Base-by-base conservation (phyloP, 2,113 vertebrate genomes). In the Phasianus colchicus region DNA sequence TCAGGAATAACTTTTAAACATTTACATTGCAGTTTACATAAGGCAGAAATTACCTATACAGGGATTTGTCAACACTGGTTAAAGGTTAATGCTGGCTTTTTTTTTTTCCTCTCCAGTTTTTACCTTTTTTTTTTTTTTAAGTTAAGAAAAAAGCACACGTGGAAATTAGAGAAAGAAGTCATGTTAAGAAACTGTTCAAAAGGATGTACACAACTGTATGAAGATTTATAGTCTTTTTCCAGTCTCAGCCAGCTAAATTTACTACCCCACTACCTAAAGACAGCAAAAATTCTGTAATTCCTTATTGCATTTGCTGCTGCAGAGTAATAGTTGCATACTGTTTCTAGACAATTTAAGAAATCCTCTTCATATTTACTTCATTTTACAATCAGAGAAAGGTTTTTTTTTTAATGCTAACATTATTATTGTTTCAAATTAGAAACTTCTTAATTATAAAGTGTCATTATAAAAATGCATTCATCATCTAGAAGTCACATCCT, bases 41-140 rank as follows among this genome's bases (percentile, higher is more conserved):
- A 76, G 74, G 66, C 27, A 93, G 84, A 92, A 78, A 86, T 79
- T 90, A 92, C 91, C 58, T 50, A 63, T 15, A 20, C 4, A 60
- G 16, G 70, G 48, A 79, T 85, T 82, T 0, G 16, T 87, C 54
- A 90, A 70, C 13, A 43, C 54, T 30, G 58, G 66, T 82, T 95
- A 85, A 94, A 83, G 27, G 50, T 65, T 81, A 30, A 11, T 58
- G 30, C 18, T 20, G 15, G 20, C 47, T 21, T 47, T 47, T 21
- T 4, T 47, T 25, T 32, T 50, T 48, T 24, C 13, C 18, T 18
- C 54, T 32, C 17, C 55, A 57, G 24, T 8, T 77, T 86, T 82
- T 7, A 40, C 21, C 3, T 45, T 32, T 48, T 48, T 22, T 30
- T 42, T 42, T 42, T 16, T 38, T 38, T 38, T 4, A 38, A 80